Percentiles rank a stretch among this genome's conserved stretches.
Conservation (phyloP, 2,797 vertebrate genomes). For the Alfaro cultratus region DNA sequence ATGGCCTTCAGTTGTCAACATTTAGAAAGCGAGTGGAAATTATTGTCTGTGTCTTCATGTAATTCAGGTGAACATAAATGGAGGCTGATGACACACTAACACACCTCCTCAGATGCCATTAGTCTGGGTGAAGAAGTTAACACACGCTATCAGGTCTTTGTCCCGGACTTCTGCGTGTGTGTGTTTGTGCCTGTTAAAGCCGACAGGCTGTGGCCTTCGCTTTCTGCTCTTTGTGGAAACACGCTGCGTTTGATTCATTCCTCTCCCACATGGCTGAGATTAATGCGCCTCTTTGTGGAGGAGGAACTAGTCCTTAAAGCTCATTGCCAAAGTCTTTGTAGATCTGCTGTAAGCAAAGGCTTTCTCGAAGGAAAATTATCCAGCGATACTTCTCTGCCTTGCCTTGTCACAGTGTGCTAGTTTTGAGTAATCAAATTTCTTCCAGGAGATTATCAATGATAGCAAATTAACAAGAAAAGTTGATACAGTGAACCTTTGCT, state of each 20-base stretch:
- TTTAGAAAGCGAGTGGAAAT: conserved; percentile 18
- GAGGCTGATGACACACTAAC: conserved; percentile 16
- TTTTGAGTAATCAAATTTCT: not conserved
- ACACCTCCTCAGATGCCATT: conserved; percentile 52
- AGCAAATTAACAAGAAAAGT: not conserved
- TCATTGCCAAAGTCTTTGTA: conserved; percentile 23
- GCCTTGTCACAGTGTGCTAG: not conserved
- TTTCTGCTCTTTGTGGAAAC: conserved; percentile 27
- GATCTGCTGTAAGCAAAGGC: conserved; percentile 7
- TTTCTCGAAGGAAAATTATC: too few relatives aligned
- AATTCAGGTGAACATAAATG: conserved; percentile 43
- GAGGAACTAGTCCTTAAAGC: conserved; percentile 37
- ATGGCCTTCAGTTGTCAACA: conserved; percentile 10
- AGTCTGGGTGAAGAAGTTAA: conserved; percentile 40
- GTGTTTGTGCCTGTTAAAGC: conserved; percentile 31
- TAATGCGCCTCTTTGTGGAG: conserved; percentile 46
- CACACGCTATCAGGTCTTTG: conserved; percentile 27
- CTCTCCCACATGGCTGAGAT: conserved; percentile 46
- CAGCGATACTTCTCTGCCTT: not conserved
- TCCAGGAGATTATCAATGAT: not conserved
- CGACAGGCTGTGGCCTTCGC: conserved; percentile 39
- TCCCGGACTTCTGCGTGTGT: conserved; percentile 25
- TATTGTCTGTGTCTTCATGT: conserved; percentile 22
- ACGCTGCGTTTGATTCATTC: conserved; percentile 45
- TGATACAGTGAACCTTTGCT: not conserved